Conservation (phyloP, 2,113 vertebrate genomes). For the Balaenoptera acutorostrata region DNA sequence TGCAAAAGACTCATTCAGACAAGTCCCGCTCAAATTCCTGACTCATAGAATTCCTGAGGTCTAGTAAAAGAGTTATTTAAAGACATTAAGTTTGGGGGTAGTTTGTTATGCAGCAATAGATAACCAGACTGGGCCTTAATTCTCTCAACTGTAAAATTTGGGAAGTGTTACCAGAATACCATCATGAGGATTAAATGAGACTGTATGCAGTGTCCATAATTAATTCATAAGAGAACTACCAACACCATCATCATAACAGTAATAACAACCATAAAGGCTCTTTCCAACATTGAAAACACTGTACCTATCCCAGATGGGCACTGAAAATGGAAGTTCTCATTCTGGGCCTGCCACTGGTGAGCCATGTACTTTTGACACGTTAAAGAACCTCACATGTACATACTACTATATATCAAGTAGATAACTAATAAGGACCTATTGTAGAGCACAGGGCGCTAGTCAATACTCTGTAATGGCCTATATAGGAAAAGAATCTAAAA, state of each 20-base stretch:
- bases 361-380: neutral
- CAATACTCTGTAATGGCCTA: no score
- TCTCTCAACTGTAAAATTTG: neutral
- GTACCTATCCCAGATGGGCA: neutral
- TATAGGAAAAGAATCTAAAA: no score
- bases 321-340: neutral
- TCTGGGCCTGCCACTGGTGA: neutral
- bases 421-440: no score
- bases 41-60: neutral
- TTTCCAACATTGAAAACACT: neutral
- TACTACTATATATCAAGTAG: no score
- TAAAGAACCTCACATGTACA: neutral
- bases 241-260: neutral
- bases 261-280: neutral
- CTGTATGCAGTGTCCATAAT: neutral
- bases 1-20: neutral
- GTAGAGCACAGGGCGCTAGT: no score
- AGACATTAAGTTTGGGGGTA: neutral
- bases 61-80: neutral
- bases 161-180: neutral
- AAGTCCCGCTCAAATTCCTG: neutral
- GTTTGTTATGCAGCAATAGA: neutral
- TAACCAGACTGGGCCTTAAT: neutral
- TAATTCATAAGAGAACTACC: neutral
- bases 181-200: neutral